Percentiles rank a stretch among this genome's conserved stretches.
Conservation (phyloP, 1,140 invertebrate genomes). For the Drosophila quadrilineata region DNA sequence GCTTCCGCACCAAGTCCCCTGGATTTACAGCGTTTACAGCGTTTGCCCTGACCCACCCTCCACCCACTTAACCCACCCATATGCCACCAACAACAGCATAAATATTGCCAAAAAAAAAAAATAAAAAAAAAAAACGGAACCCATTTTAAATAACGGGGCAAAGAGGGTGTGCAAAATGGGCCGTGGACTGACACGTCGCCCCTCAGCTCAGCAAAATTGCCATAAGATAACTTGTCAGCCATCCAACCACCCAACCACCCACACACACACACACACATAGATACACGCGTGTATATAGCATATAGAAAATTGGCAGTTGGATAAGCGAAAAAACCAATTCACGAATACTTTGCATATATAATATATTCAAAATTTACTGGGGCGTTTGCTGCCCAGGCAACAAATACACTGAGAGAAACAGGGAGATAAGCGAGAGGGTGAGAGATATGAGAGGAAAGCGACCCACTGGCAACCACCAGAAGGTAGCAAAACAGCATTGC, state of each 20-base stretch:
- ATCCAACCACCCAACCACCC: slow-evolving; percentile 36
- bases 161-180: slow-evolving; percentile 64
- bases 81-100: slow-evolving; percentile 17
- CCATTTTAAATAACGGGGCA: slow-evolving; percentile 72
- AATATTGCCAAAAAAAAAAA: slow-evolving; percentile 39
- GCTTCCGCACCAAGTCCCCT: slow-evolving; percentile 72
- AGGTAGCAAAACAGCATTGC: no score
- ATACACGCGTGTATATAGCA: slow-evolving; percentile 25
- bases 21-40: slow-evolving; percentile 63
- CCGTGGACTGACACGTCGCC: slow-evolving; percentile 40
- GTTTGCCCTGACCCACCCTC: background rate
- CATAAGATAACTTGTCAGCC: slow-evolving; percentile 75
- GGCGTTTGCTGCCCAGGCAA: slow-evolving; percentile 62
- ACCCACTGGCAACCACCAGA: slow-evolving; percentile 2
- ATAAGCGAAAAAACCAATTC: slow-evolving; percentile 81
- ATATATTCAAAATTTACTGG: slow-evolving; percentile 75
- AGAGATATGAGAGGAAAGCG: slow-evolving; percentile 1
- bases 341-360: slow-evolving; percentile 80
- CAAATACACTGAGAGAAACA: no score
- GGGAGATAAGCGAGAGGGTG: no score
- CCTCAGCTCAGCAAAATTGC: slow-evolving; percentile 52
- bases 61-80: background rate
- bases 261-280: slow-evolving; percentile 24
- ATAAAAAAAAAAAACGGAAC: slow-evolving; percentile 47
- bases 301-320: slow-evolving; percentile 81